These are phyloP conservation scores for Athene noctua DNA, from an alignment of 2,113 vertebrate species.

Conservation along the genomic window DNA sequence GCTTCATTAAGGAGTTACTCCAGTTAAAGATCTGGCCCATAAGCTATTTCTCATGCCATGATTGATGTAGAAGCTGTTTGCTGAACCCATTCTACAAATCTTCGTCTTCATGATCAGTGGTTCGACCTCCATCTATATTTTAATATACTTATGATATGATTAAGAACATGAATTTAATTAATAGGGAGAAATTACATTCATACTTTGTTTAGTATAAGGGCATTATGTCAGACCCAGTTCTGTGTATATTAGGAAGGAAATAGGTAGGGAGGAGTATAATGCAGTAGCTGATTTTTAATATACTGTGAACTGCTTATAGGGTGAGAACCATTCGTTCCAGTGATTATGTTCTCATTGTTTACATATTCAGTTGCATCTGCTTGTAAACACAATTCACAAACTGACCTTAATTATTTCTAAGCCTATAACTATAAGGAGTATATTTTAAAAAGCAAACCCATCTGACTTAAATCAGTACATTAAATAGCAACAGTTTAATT, in stretches of 20 bases:
- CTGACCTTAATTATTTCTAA: background rate
- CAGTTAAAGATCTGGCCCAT: background rate
- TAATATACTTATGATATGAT: background rate
- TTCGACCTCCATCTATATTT: background rate
- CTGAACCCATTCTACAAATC: background rate
- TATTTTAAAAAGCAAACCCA: background rate
- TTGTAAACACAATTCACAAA: background rate
- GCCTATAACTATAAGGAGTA: background rate
- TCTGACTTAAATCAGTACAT: background rate
- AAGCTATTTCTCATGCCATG: background rate
- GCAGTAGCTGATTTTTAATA: slow-evolving; percentile 6
- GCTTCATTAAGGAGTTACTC: background rate
- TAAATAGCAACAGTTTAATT: slow-evolving; percentile 11
- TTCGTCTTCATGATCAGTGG: background rate
- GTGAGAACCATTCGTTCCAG: background rate
- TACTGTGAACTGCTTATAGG: background rate
- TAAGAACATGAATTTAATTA: slow-evolving; percentile 1
- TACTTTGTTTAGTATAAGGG: background rate
- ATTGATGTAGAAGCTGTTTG: background rate
- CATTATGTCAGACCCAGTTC: background rate
- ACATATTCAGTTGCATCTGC: background rate
- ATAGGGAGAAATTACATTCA: background rate
- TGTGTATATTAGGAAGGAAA: background rate
- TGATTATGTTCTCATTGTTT: background rate
- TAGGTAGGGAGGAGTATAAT: background rate